These are phyloP conservation scores for Equus przewalskii DNA, from an alignment of 2,113 vertebrate genomes.

Conservation along the genomic window DNA sequence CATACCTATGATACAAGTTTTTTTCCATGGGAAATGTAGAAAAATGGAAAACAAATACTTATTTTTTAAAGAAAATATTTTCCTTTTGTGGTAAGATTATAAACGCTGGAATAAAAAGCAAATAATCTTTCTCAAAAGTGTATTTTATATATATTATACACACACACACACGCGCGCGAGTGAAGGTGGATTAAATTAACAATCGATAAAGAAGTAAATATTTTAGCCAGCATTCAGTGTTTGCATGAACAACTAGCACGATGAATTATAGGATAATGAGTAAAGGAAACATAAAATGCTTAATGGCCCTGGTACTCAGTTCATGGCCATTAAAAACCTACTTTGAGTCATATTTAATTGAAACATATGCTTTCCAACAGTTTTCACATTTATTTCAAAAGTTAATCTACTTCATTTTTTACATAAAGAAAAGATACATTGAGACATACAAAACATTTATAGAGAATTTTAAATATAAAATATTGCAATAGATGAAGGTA, in stretches of 20 bases:
- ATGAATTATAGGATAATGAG: slow-evolving; percentile 62
- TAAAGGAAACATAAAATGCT: slow-evolving; percentile 58
- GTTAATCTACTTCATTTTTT: slow-evolving; percentile 35
- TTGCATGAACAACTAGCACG: not conserved
- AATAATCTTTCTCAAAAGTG: slow-evolving; percentile 61
- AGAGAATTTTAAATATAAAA: slow-evolving; percentile 23
- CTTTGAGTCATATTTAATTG: slow-evolving; percentile 58
- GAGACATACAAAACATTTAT: not conserved
- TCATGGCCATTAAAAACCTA: slow-evolving; percentile 53
- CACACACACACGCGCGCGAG: not conserved
- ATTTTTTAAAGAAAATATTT: slow-evolving; percentile 74
- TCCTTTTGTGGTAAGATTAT: slow-evolving; percentile 54
- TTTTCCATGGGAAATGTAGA: slow-evolving; percentile 9
- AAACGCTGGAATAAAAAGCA: slow-evolving; percentile 45
- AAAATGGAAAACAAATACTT: slow-evolving; percentile 56
- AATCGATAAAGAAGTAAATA: slow-evolving; percentile 6
- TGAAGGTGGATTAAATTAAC: not conserved
- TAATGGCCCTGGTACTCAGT: slow-evolving; percentile 41
- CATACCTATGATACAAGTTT: not conserved
- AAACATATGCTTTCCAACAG: slow-evolving; percentile 55
- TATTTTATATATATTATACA: not conserved
- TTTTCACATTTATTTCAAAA: slow-evolving; percentile 55
- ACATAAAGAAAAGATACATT: slow-evolving; percentile 24
- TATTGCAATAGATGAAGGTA: not conserved
- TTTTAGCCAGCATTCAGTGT: slow-evolving; percentile 41